A percentile compares a stretch with the other conserved stretches of the same genome.
Evolutionary conservation across 2,797 vertebrate genomes (phyloP).

Genomic region (Dryobates pubescens): DNA sequence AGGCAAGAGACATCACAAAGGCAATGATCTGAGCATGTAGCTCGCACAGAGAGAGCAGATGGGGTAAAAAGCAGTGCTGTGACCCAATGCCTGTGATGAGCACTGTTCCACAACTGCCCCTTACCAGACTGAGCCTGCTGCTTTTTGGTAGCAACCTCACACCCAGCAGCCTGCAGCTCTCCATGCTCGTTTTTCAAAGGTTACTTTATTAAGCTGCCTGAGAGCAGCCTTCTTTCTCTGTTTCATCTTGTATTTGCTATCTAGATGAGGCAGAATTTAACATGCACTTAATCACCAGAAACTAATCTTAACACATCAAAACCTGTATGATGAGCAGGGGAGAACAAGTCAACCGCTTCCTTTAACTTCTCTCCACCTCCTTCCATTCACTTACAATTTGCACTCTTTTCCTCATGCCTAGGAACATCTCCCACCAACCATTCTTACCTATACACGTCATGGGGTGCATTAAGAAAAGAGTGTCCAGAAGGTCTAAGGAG

Average conservation of each 20-base stretch:
- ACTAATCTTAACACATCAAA: neutral
- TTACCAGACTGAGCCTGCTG: neutral
- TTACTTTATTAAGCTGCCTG: neutral
- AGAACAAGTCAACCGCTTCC: neutral
- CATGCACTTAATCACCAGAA: neutral
- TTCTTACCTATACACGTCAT: neutral
- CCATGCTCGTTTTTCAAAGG: neutral
- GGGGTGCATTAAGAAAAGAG: too few relatives aligned
- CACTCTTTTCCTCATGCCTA: neutral
- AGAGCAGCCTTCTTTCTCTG: neutral
- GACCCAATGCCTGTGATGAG: neutral
- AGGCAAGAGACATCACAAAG: neutral
- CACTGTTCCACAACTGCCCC: neutral
- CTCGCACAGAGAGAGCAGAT: neutral
- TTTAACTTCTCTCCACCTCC: neutral
- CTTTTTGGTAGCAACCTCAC: neutral
- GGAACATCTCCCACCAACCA: neutral
- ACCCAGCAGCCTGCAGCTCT: neutral
- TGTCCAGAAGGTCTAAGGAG: too few relatives aligned
- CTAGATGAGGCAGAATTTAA: neutral
- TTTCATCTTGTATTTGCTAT: neutral
- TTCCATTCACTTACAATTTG: neutral
- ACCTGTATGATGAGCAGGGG: neutral
- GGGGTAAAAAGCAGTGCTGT: neutral
- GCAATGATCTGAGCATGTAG: neutral